Percentiles rank a stretch among this genome's conserved stretches.
Conservation (phyloP, 1,140 invertebrate species). For the Habropoda laboriosa region DNA sequence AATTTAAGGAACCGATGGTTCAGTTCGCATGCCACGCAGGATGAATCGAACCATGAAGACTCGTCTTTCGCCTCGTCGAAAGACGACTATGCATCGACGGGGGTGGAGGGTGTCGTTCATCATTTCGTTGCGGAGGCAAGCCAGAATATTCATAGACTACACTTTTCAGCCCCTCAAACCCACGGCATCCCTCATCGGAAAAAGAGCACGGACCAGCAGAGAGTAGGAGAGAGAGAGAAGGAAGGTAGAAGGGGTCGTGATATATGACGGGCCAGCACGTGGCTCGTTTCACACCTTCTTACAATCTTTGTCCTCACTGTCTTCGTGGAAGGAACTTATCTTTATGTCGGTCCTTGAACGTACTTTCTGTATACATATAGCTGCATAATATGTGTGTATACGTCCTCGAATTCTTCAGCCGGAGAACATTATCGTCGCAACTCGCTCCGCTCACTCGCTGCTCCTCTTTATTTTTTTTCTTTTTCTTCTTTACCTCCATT, state of each 20-base stretch:
- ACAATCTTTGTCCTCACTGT: conserved; percentile 69
- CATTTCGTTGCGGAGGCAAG: conserved; percentile 73
- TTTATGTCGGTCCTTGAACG: conserved; percentile 64
- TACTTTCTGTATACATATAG: conserved; percentile 38
- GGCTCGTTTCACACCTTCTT: conserved; percentile 76
- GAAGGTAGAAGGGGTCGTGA: conserved; percentile 68
- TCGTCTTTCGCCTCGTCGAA: conserved; percentile 58
- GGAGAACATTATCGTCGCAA: conserved; percentile 29
- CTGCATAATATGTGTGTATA: conserved; percentile 26
- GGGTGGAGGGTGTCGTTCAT: conserved; percentile 73
- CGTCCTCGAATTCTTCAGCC: conserved; percentile 24
- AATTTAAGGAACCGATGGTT: conserved; percentile 79
- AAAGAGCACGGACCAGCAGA: conserved; percentile 10
- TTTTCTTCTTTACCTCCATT: too few species aligned
- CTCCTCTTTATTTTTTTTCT: conserved; percentile 3
- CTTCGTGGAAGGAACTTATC: conserved; percentile 71
- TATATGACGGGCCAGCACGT: conserved; percentile 76
- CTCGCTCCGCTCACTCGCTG: background rate
- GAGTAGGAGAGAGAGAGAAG: conserved; percentile 6
- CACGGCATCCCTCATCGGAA: conserved; percentile 33
- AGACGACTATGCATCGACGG: conserved; percentile 43
- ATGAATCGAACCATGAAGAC: conserved; percentile 70
- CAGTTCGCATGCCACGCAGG: conserved; percentile 71
- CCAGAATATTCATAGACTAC: conserved; percentile 79
- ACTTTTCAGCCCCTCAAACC: conserved; percentile 34